phyloP scores from a whole-genome alignment of 92 coral and sea anemone genomes.

The Parazoanthus swiftii region DNA sequence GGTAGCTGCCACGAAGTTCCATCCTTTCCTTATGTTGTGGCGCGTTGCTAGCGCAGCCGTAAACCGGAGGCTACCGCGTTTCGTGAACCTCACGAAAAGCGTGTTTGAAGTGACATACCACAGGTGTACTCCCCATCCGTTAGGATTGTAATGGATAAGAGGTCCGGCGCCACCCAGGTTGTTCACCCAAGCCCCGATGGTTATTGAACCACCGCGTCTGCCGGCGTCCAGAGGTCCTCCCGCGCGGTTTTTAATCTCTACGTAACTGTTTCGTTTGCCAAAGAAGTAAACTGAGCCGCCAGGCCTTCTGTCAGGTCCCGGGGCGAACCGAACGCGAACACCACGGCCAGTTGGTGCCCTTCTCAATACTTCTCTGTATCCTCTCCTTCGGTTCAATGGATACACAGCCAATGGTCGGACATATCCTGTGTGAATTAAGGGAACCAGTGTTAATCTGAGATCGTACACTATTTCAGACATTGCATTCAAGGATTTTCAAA shows the following conservation, averaged over 20 bases:
- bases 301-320: conserved; percentile 71
- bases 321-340: conserved; percentile 53
- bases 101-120: conserved; percentile 51
- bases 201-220: conserved; percentile 49
- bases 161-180: conserved; percentile 64
- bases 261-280: conserved; percentile 70
- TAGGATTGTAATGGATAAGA: conserved; percentile 62
- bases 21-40: conserved; percentile 31
- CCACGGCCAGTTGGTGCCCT: conserved; percentile 70
- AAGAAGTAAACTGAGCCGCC: conserved; percentile 65
- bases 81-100: conserved; percentile 57
- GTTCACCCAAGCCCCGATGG: conserved; percentile 60
- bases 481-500: no score
- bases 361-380: conserved; percentile 58
- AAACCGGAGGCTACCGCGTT: conserved; percentile 52
- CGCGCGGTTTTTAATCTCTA: conserved; percentile 68
- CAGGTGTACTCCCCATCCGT: conserved; percentile 67
- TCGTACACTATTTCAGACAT: no score
- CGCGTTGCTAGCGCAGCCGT: conserved; percentile 48
- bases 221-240: conserved; percentile 64
- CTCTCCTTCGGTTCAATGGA: conserved; percentile 61
- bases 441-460: background rate
- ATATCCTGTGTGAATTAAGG: conserved; percentile 4
- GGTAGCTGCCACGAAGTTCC: conserved; percentile 70
- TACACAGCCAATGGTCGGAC: conserved; percentile 69